Percentiles rank a stretch among this genome's conserved stretches.
phyloP scores from a whole-genome alignment of 2,888 invertebrate genomes.

The Branchellion lobata region DNA sequence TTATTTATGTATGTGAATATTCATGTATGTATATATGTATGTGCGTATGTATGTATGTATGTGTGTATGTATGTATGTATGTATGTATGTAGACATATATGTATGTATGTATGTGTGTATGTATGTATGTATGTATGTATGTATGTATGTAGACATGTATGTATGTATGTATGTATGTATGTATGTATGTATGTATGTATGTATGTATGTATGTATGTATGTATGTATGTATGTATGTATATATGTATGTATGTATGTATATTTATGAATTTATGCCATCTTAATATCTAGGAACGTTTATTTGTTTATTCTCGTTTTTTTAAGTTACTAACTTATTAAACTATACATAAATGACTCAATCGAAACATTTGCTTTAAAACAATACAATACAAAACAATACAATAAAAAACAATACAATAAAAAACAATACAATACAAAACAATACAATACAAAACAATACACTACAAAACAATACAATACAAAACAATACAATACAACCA shows the following conservation, averaged over 20 bases:
- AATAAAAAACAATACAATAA: too few species aligned
- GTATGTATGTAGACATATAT: not conserved
- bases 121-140: slow-evolving; percentile 20
- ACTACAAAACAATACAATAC: too few species aligned
- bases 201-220: slow-evolving; percentile 8
- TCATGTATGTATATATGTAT: slow-evolving; percentile 11
- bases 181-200: slow-evolving; percentile 1
- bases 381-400: too few species aligned
- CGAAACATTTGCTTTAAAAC: too few species aligned
- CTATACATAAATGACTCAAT: too few species aligned
- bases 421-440: too few species aligned
- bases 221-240: slow-evolving; percentile 24
- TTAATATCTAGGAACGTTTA: too few species aligned
- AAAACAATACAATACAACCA: too few species aligned
- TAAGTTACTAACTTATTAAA: too few species aligned
- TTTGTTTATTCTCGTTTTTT: too few species aligned
- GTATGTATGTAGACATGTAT: not conserved
- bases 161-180: slow-evolving; percentile 17
- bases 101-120: slow-evolving; percentile 2
- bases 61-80: slow-evolving; percentile 25
- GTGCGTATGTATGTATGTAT: slow-evolving; percentile 3
- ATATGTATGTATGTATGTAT: slow-evolving; percentile 12
- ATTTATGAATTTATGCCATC: not conserved
- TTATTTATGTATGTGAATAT: not conserved
- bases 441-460: too few species aligned